Conservation (phyloP, 2,113 vertebrate genomes). For the Campylomormyrus numenius region DNA sequence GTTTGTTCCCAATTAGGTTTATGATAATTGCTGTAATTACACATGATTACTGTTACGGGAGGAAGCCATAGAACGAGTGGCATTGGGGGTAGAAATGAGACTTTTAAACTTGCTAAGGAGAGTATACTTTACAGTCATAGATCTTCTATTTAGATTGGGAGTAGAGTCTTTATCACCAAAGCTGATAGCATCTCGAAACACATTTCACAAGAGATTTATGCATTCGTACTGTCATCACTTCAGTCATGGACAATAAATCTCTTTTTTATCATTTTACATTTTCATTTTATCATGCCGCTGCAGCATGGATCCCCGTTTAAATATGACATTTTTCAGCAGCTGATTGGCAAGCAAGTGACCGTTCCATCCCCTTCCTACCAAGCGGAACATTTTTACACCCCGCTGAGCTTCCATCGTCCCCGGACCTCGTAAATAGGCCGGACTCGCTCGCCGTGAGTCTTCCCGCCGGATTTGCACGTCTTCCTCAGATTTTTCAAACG, state of each 20-base stretch:
- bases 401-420: neutral
- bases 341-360: slow-evolving; percentile 1
- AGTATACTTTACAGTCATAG: neutral
- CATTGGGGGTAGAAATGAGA: neutral
- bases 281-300: neutral
- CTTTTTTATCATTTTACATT: slow-evolving; percentile 4
- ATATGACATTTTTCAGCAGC: slow-evolving; percentile 2
- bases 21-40: slow-evolving; percentile 16
- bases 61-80: neutral
- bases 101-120: slow-evolving; percentile 1
- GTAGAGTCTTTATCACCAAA: neutral
- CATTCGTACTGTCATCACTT: neutral
- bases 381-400: neutral
- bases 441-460: neutral
- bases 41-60: neutral
- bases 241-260: slow-evolving; percentile 4
- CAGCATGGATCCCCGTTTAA: neutral
- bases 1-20: slow-evolving; percentile 15
- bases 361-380: neutral
- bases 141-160: neutral
- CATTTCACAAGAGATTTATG: slow-evolving; percentile 9
- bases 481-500: neutral
- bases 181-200: neutral
- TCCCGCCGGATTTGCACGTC: neutral
- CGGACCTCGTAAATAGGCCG: neutral